phyloP scores from a whole-genome alignment of 2,888 invertebrate genomes.

The Phyllotreta cruciferae region DNA sequence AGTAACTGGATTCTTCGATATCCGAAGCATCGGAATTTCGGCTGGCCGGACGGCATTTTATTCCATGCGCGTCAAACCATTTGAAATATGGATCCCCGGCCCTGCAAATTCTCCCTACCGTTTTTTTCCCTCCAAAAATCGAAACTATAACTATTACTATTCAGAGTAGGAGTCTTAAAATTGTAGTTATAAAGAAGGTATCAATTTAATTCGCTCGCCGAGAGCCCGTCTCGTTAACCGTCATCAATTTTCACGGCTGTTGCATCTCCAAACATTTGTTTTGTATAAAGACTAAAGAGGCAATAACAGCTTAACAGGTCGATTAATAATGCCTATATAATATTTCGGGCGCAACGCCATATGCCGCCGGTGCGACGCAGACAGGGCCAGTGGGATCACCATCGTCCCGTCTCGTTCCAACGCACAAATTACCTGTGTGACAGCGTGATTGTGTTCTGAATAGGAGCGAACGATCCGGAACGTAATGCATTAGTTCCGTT shows the following conservation, averaged over 20 bases:
- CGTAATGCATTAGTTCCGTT: slow-evolving; percentile 56
- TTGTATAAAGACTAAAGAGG: slow-evolving; percentile 11
- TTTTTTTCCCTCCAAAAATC: too few species aligned
- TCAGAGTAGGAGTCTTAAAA: too few species aligned
- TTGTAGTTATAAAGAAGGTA: too few species aligned
- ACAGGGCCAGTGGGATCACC: neutral
- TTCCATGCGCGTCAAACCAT: neutral
- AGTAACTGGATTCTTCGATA: slow-evolving; percentile 57
- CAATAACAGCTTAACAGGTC: slow-evolving; percentile 12
- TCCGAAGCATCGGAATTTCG: slow-evolving; percentile 54
- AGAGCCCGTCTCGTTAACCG: slow-evolving; percentile 2
- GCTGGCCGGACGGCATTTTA: slow-evolving; percentile 37
- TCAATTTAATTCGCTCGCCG: neutral
- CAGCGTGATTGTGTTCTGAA: slow-evolving; percentile 55
- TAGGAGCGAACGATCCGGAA: slow-evolving; percentile 48
- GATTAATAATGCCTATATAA: slow-evolving; percentile 1
- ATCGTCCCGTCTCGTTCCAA: slow-evolving; percentile 29
- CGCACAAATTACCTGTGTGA: slow-evolving; percentile 51
- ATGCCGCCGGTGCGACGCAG: slow-evolving; percentile 12
- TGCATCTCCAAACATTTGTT: slow-evolving; percentile 9
- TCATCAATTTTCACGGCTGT: slow-evolving; percentile 13
- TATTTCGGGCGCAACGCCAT: slow-evolving; percentile 16
- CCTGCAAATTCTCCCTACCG: too few species aligned
- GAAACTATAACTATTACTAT: too few species aligned
- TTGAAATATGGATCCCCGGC: too few species aligned